Conservation (phyloP, 2,888 invertebrate genomes). For the Agonum fuliginosum region DNA sequence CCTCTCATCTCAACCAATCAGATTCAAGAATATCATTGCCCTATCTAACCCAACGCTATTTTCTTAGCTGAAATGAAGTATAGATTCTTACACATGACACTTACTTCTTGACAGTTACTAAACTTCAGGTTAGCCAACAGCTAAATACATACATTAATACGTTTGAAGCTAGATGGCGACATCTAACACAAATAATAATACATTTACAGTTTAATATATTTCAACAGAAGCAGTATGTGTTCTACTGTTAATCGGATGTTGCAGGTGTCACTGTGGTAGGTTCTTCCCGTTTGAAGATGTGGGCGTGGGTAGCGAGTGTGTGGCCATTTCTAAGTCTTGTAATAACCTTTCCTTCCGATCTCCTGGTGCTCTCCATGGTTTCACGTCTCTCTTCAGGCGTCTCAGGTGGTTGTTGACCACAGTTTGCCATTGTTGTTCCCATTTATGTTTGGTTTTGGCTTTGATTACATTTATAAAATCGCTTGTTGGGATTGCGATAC, state of each 20-base stretch:
- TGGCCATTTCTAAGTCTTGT: slow-evolving; percentile 38
- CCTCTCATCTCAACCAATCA: too few species aligned
- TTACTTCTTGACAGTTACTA: too few species aligned
- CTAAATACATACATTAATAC: too few species aligned
- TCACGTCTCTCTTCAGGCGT: neutral
- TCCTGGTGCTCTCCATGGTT: neutral
- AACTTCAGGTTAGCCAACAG: too few species aligned
- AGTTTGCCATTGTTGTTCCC: neutral
- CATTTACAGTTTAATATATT: too few species aligned
- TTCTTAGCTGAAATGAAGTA: too few species aligned
- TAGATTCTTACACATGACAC: too few species aligned
- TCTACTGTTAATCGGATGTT: slow-evolving; percentile 5
- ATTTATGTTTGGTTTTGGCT: neutral
- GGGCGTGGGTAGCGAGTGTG: slow-evolving; percentile 18
- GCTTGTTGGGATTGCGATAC: neutral
- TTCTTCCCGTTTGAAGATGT: slow-evolving; percentile 32
- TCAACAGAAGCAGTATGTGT: slow-evolving; percentile 23
- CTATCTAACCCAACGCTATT: too few species aligned
- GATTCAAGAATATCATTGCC: too few species aligned
- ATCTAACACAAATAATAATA: too few species aligned
- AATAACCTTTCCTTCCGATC: neutral
- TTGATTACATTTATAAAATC: neutral
- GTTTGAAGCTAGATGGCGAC: too few species aligned
- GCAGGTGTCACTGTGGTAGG: slow-evolving; percentile 7
- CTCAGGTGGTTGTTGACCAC: slow-evolving; percentile 1